Conservation (phyloP, 2,113 vertebrate genomes). For the Pitta sordida region DNA sequence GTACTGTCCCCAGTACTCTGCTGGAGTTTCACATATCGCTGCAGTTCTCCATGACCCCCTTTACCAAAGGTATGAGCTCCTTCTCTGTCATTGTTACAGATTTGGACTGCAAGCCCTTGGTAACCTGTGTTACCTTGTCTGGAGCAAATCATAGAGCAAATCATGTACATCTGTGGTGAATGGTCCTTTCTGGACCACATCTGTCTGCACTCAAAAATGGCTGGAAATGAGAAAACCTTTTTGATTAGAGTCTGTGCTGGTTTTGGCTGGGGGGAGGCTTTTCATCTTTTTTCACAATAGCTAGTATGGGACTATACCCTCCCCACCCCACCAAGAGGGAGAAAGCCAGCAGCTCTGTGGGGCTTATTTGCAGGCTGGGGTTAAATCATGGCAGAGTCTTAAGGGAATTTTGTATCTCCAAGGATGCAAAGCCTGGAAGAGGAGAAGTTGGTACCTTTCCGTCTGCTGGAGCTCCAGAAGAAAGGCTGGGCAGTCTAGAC, state of each 20-base stretch:
- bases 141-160: background rate
- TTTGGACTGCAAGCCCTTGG: background rate
- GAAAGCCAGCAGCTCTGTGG: background rate
- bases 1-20: background rate
- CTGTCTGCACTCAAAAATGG: background rate
- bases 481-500: background rate
- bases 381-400: background rate
- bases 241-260: fast-evolving
- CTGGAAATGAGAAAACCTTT: background rate
- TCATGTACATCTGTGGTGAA: fast-evolving
- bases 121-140: fast-evolving
- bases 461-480: background rate
- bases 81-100: background rate
- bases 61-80: background rate
- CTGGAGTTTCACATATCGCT: fast-evolving
- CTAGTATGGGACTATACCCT: background rate
- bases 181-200: fast-evolving
- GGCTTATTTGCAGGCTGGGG: background rate
- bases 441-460: background rate
- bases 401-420: background rate
- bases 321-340: background rate
- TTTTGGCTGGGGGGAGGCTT: background rate
- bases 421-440: background rate
- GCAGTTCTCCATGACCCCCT: background rate
- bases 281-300: background rate